Percentiles rank a stretch among this genome's conserved stretches.
phyloP scores from a whole-genome alignment of 2,888 invertebrate genomes.

The Lasioglossum villosulum region DNA sequence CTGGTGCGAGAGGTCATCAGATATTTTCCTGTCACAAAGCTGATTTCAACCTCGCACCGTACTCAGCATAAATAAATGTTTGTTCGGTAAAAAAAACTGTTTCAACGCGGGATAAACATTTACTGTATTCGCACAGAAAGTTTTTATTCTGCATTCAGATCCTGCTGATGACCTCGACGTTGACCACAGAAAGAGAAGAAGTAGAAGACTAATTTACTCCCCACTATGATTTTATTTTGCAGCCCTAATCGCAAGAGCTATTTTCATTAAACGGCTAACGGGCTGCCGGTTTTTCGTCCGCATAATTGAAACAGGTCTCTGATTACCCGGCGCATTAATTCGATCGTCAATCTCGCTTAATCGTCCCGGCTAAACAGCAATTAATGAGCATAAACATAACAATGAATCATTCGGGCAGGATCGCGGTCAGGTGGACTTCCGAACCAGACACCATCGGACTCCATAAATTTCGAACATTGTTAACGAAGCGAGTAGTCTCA shows the following conservation, averaged over 20 bases:
- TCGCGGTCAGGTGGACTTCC: neutral
- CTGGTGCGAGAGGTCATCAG: neutral
- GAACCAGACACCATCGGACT: neutral
- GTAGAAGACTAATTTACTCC: neutral
- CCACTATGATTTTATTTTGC: neutral
- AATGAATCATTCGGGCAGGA: neutral
- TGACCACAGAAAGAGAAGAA: neutral
- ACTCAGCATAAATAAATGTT: neutral
- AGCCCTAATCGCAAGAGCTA: neutral
- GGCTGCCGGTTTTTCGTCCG: neutral
- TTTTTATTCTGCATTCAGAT: neutral
- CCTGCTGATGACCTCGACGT: neutral
- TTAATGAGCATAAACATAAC: neutral
- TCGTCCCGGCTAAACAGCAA: neutral
- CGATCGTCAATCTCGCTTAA: neutral
- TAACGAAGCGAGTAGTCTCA: neutral
- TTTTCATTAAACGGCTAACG: neutral
- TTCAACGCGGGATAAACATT: neutral
- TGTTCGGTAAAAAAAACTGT: neutral
- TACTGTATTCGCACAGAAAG: neutral
- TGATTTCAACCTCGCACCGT: neutral
- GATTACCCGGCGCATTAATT: neutral
- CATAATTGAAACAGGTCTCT: neutral
- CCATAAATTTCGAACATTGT: slow-evolving; percentile 9
- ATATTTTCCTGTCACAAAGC: neutral